Base-by-base conservation (phyloP, 2,797 vertebrate species). In the Ibycter americanus region DNA sequence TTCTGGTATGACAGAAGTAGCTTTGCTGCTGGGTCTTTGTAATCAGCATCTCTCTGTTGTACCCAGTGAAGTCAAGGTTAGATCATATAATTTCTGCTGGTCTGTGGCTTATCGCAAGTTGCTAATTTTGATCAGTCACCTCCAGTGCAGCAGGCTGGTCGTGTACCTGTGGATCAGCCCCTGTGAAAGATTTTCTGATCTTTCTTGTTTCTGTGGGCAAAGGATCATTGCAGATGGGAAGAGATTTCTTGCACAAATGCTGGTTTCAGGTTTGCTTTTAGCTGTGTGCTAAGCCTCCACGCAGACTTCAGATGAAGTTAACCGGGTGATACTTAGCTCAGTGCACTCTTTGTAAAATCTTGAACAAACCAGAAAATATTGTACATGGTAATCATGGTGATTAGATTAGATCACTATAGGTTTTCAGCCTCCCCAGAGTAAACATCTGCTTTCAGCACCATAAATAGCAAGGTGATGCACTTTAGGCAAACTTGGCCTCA, bases 371-470 rank as follows among this genome's bases (percentile, higher is more conserved):
- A 71, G 74, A 52, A 72, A 82, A 81, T 70, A 74, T 77, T 93
- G 81, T 92, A 85, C 66, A 0, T 79, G 58, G 76, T 83, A 87
- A 88, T 92, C 22, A 15, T 25, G 46, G 73, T 49, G 80, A 95
- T 95, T 94, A 96, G 82, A 94, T 93, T 85, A 92, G 80, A 93
- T 94, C 74, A 63, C 72, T 85, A 72, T 29, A 70, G 90, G 63
- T 63, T 87, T 95, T 94, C 80, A 84, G 40, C 51, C 44, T 97
- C 42, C 71, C 42, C 52, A 73, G 79, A 74, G 66, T 93, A 95
- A 97, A 93, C 74, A 66, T 96, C 95, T 97, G 31, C 73, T 94
- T 88, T 94, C 87, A 85, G 11, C 94, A 87, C 82, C 21, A 12
- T 89, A 87, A 90, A 83, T 79, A 93, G 91, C 78, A 83, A 95